Base-by-base conservation (phyloP, 1,140 invertebrate genomes). In the Chironomus striatipennis region DNA sequence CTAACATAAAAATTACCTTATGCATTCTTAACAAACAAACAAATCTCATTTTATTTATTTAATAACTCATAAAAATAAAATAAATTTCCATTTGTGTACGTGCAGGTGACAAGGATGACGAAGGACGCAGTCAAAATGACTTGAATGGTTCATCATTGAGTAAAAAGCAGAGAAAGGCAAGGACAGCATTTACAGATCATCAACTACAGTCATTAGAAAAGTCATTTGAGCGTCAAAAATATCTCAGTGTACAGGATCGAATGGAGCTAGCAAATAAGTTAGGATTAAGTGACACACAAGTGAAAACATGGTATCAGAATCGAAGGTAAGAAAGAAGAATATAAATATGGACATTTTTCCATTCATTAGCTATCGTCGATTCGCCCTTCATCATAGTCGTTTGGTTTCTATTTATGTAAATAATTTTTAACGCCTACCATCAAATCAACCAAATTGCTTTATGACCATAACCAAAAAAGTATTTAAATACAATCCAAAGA, bases 251-350 rank as follows among this genome's bases (percentile, higher is more conserved):
- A 10, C 95, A 98, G 80, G 96, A 98, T 81, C 86, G 96, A 76
- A 97, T 98, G 94, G 95, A 98, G 85, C 83, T 98, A 74, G 96
- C 96, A 0, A 92, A 94, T 18, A 95, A 96, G 82, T 86, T 98
- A 34, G 93, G 93, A 76, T 87, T 98, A 34, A 95, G 93, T 0
- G 96, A 98, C 82, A 98, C 96, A 6, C 96, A 98, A 88, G 96
- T 98, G 77, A 98, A 98, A 83, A 98, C 96, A 74, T 98, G 96
- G 96, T 98, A 98, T 83, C 96, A 98, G 84, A 98, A 98, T 83
- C 87, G 96, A 88, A 90, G 96, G 94, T 97, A 83, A 87, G 87
- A 34, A 34, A n/a, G n/a, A n/a, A n/a, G n/a, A 2, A 34, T 34
- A 5, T 34, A 34, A 34, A 34, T 5, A 34, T 34, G 24, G 24